phyloP scores from a whole-genome alignment of 2,113 vertebrate genomes.

The Pterocles gutturalis region DNA sequence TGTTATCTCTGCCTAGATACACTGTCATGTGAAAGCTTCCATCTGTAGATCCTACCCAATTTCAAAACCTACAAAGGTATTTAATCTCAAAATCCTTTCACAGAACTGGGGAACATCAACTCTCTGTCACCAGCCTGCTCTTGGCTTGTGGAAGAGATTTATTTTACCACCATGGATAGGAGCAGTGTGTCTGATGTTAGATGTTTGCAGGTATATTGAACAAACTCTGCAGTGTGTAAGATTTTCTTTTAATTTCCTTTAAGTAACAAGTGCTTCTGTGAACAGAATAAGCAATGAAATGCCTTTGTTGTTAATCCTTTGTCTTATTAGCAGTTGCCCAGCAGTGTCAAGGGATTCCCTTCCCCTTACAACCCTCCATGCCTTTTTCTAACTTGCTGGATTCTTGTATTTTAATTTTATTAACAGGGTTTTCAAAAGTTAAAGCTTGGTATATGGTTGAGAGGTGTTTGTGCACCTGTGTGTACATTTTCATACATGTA shows the following conservation, averaged over 20 bases:
- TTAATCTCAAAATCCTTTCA: constrained; percentile 11
- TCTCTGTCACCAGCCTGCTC: neutral
- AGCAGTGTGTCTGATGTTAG: neutral
- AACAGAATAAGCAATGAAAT: constrained; percentile 12
- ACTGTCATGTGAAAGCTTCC: neutral
- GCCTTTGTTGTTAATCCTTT: constrained; percentile 1
- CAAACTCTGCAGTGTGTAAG: neutral
- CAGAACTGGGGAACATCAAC: neutral
- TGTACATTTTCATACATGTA: neutral
- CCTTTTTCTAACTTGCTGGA: neutral
- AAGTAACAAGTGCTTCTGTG: neutral
- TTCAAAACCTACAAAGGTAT: neutral
- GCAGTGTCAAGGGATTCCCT: neutral
- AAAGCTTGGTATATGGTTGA: neutral
- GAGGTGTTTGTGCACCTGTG: neutral
- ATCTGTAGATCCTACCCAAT: neutral
- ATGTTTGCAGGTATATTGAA: neutral
- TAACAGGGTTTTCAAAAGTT: neutral
- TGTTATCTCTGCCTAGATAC: neutral
- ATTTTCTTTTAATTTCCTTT: constrained; percentile 28
- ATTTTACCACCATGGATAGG: neutral
- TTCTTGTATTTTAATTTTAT: neutral
- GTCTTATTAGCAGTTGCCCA: neutral
- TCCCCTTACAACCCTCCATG: neutral
- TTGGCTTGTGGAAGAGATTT: neutral